A percentile compares a stretch with the other conserved stretches of the same genome.
These are phyloP conservation scores for Mythimna lalbum DNA, from an alignment of 2,888 invertebrate genomes.

Conservation along the genomic window DNA sequence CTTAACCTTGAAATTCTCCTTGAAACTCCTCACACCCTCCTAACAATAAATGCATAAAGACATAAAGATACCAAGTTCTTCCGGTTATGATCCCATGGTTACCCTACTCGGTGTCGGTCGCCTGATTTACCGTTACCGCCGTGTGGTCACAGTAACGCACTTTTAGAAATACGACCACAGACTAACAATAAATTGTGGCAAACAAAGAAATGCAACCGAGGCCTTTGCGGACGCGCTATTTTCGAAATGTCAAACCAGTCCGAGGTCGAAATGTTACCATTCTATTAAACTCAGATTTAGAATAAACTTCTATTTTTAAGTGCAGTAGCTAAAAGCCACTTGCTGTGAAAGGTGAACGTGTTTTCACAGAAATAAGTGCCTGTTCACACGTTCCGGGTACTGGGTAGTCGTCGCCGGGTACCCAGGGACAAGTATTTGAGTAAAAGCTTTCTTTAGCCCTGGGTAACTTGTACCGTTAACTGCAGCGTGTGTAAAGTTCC, in stretches of 20 bases:
- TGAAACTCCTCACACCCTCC: no score
- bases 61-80: no score
- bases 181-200: constrained; percentile 58
- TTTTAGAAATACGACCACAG: constrained; percentile 58
- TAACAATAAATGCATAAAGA: neutral
- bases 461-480: neutral
- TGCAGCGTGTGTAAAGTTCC: neutral
- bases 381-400: constrained; percentile 8
- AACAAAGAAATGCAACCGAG: constrained; percentile 64
- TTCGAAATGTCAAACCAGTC: constrained; percentile 59
- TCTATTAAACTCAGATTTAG: constrained; percentile 21
- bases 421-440: neutral
- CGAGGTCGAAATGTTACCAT: constrained; percentile 57
- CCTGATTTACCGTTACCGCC: constrained; percentile 58
- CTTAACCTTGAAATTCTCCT: no score
- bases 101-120: constrained; percentile 47
- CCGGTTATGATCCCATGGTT: constrained; percentile 11
- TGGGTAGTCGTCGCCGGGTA: neutral
- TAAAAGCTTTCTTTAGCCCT: neutral
- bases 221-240: constrained; percentile 54
- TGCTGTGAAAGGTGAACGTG: neutral
- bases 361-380: neutral
- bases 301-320: constrained; percentile 47
- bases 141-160: constrained; percentile 58
- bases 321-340: constrained; percentile 30